These are phyloP conservation scores for Calyptomena viridis DNA, from an alignment of 2,113 vertebrate genomes.

Conservation along the genomic window DNA sequence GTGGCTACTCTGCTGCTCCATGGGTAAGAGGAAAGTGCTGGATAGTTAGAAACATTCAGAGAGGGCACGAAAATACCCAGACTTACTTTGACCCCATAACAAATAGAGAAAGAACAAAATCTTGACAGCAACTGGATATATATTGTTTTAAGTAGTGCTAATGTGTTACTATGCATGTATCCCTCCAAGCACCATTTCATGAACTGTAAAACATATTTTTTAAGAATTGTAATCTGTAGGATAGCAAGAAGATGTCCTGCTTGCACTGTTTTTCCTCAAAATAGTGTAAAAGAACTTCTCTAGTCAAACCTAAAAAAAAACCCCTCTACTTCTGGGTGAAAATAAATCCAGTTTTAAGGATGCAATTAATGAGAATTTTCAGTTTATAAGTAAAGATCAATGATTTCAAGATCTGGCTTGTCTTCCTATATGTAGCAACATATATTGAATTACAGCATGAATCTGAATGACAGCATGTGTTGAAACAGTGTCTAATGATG, in stretches of 20 bases:
- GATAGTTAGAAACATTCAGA: not conserved
- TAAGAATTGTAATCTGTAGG: not conserved
- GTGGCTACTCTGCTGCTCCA: not conserved
- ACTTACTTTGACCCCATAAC: not conserved
- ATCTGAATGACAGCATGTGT: not conserved
- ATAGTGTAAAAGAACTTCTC: not conserved
- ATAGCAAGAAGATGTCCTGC: not conserved
- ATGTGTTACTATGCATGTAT: fast-evolving
- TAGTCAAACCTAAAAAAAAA: not conserved
- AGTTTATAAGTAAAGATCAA: not conserved
- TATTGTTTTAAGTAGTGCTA: not conserved
- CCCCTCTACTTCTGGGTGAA: not conserved
- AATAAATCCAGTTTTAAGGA: not conserved
- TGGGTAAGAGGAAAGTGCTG: not conserved
- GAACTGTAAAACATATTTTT: not conserved
- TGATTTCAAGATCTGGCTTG: not conserved
- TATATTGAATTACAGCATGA: not conserved
- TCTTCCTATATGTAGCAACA: not conserved
- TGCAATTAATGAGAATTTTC: not conserved
- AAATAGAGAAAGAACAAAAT: not conserved
- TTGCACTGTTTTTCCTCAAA: not conserved
- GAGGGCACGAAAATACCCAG: fast-evolving
- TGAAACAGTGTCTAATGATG: not conserved
- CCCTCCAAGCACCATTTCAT: not conserved
- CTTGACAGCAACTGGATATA: not conserved